phyloP scores from a whole-genome alignment of 2,888 invertebrate genomes.

The Drosophila austrosaltans region DNA sequence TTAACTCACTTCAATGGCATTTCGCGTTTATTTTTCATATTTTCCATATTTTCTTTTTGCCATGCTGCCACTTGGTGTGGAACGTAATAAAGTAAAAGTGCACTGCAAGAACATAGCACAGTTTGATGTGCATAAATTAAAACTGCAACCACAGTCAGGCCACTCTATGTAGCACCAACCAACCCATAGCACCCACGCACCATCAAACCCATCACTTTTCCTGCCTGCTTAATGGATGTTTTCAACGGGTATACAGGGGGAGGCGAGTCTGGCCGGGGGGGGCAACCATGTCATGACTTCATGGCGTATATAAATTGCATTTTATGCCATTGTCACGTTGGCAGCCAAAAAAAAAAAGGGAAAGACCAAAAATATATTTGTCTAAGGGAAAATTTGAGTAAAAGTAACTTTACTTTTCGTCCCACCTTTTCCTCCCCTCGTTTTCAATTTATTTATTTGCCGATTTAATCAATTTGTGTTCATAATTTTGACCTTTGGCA shows the following conservation, averaged over 20 bases:
- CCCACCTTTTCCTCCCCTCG: background rate
- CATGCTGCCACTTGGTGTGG: conserved; percentile 57
- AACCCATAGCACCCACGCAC: background rate
- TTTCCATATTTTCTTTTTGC: conserved; percentile 3
- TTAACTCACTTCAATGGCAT: conserved; percentile 72
- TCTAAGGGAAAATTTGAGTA: conserved; percentile 2
- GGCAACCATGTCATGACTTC: conserved; percentile 30
- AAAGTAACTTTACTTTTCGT: conserved; percentile 12
- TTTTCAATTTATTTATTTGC: conserved; percentile 1
- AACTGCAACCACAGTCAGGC: conserved; percentile 59
- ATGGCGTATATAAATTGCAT: conserved; percentile 48
- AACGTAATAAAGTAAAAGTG: conserved; percentile 71
- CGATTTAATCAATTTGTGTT: conserved; percentile 1
- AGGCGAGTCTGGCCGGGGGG: conserved; percentile 1
- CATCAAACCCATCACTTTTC: conserved; percentile 6
- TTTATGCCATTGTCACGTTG: conserved; percentile 50
- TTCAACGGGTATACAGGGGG: background rate
- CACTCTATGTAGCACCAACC: background rate
- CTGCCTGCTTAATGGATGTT: conserved; percentile 6
- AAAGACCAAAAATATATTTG: background rate
- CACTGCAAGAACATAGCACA: conserved; percentile 52
- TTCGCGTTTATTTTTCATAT: conserved; percentile 23
- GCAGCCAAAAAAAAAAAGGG: conserved; percentile 7
- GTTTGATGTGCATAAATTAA: conserved; percentile 70
- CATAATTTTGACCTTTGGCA: background rate